phyloP scores from a whole-genome alignment of 2,113 vertebrate genomes.

The Benitochromis conjunctus region DNA sequence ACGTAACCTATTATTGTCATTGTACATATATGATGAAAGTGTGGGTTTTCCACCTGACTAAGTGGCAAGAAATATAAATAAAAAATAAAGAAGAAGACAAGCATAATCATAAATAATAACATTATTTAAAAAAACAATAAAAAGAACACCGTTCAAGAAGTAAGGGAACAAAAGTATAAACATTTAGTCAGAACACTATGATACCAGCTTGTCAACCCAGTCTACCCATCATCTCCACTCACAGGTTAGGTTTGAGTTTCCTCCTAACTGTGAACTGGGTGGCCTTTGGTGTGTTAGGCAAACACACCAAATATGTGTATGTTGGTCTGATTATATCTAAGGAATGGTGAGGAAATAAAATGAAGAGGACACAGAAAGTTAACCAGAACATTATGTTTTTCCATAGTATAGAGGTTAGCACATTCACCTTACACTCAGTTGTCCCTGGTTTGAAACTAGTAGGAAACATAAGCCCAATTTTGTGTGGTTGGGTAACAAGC shows the following conservation, averaged over 20 bases:
- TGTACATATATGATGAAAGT: neutral
- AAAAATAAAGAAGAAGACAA: neutral
- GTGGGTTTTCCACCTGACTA: fast-evolving
- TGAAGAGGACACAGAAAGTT: neutral
- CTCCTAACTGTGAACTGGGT: neutral
- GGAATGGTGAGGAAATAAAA: neutral
- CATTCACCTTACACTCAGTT: neutral
- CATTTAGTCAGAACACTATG: neutral
- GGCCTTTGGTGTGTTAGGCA: neutral
- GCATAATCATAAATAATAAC: neutral
- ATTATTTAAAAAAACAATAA: neutral
- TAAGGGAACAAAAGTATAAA: no score
- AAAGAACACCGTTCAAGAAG: no score
- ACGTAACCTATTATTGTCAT: neutral
- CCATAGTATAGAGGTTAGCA: neutral
- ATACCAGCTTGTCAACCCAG: neutral
- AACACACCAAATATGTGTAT: neutral
- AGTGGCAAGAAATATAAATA: neutral
- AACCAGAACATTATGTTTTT: neutral
- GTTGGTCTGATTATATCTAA: neutral
- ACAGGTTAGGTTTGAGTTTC: neutral
- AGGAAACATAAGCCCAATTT: neutral
- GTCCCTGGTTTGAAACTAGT: neutral
- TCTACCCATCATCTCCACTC: neutral
- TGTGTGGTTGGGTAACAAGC: neutral